Base-by-base conservation (phyloP, 2,888 invertebrate genomes). In the Brenthis daphne region DNA sequence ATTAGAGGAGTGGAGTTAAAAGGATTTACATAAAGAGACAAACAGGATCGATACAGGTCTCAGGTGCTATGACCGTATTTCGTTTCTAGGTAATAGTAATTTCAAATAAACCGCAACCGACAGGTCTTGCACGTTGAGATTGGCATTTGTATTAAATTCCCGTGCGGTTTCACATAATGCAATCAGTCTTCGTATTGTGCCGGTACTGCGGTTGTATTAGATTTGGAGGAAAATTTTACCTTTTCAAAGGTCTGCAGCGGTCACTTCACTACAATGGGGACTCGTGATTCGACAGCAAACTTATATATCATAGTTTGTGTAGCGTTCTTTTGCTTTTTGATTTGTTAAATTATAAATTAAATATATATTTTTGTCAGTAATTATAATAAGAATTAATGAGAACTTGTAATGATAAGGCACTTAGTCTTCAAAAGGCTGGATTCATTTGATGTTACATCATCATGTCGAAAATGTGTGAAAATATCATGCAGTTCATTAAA, bases 181-280 rank as follows among this genome's bases (percentile, higher is more conserved):
- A 68, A 71, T 71, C 65, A 71, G 63, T 48, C 65, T 43, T 50
- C 57, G 65, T 63, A 66, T 68, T 66, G 65, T 65, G 68, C 50
- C 48, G 55, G 55, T 51, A n/a, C 61, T 33, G 54, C 50, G 53
- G 16, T 57, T 63, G 54, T 68, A 71, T 68, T 65, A 68, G 55
- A 64, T 69, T 65, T 65, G 47, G 69, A 43, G 58, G 14, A 48
- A 56, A 37, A 43, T 56, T 53, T 16, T 16, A 51, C 33, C 33
- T 61, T 64, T 47, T 47, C 37, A 29, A 48, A 60, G 61, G 16
- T 56, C 37, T 54, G 61, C 14, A 55, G 56, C 24, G 37, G 67
- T 67, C 33, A 65, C 65, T 51, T 51, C 6, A 20, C 33, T 43
- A 16, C 3, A 43, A 48, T 53, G 13, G 60, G 16, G 50, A 50